Conservation (phyloP, 1,140 invertebrate genomes). For the Xylocopa sonorina region DNA sequence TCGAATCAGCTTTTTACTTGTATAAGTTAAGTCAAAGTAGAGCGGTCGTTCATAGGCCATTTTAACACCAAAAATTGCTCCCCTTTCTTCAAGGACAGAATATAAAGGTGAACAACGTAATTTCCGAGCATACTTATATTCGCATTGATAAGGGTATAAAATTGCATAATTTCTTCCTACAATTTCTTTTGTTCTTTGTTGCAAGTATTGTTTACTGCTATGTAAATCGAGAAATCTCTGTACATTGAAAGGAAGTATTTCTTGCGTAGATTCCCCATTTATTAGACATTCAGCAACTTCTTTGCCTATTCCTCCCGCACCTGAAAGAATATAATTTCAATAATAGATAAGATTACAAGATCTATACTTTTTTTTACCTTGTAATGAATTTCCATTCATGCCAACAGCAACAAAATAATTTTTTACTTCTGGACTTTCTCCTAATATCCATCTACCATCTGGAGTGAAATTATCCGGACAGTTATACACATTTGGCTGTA, state of each 20-base stretch:
- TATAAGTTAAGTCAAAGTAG: constrained; percentile 84
- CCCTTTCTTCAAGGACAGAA: constrained; percentile 87
- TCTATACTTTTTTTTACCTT: constrained; percentile 68
- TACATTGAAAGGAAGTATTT: constrained; percentile 87
- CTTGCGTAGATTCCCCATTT: constrained; percentile 85
- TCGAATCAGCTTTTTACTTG: constrained; percentile 71
- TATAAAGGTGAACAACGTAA: constrained; percentile 90
- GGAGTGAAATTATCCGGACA: constrained; percentile 92
- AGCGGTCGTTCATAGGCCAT: constrained; percentile 93
- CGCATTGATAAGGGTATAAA: constrained; percentile 85
- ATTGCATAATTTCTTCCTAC: constrained; percentile 87
- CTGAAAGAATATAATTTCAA: constrained; percentile 64
- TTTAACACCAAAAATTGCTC: constrained; percentile 91
- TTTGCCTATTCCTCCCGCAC: constrained; percentile 89
- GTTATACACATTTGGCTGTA: constrained; percentile 84
- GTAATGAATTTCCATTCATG: constrained; percentile 86
- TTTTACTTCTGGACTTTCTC: constrained; percentile 87
- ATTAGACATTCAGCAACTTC: constrained; percentile 89
- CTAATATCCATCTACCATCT: constrained; percentile 86
- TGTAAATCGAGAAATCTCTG: constrained; percentile 91
- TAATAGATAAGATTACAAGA: background rate
- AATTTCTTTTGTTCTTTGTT: constrained; percentile 88
- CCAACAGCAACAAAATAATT: constrained; percentile 93
- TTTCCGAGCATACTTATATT: constrained; percentile 87
- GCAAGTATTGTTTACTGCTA: constrained; percentile 89